A percentile compares a stretch with the other conserved stretches of the same genome.
phyloP scores from a whole-genome alignment of 2,113 vertebrate genomes.

The Verasper variegatus region DNA sequence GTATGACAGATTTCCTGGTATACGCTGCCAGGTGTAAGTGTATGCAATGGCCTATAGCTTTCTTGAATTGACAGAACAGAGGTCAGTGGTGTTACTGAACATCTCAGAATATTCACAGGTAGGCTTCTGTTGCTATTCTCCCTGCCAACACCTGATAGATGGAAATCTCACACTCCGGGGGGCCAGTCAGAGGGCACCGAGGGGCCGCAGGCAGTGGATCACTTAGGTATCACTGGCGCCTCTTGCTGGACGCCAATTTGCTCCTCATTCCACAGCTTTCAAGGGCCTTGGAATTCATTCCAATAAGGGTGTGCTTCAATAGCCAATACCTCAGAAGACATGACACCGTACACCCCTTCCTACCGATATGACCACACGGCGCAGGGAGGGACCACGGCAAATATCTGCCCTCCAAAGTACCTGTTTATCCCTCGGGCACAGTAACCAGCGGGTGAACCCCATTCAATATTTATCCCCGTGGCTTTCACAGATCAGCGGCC shows the following conservation, averaged over 20 bases:
- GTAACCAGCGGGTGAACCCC: conserved; percentile 99
- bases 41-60: conserved; percentile 37
- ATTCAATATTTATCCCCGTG: conserved; percentile 99
- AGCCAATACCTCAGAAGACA: conserved; percentile 67
- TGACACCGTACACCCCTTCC: conserved; percentile 71
- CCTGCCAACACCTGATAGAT: conserved; percentile 86
- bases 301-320: conserved; percentile 69
- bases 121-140: conserved; percentile 71
- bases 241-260: conserved; percentile 74
- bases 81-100: conserved; percentile 69
- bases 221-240: conserved; percentile 75
- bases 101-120: conserved; percentile 74
- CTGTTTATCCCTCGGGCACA: conserved; percentile 93
- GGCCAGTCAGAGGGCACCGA: conserved; percentile 68
- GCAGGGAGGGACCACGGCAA: conserved; percentile 65
- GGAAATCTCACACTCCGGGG: conserved; percentile 90
- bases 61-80: conserved; percentile 56
- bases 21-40: conserved; percentile 36
- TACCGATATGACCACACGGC: conserved; percentile 56
- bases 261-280: conserved; percentile 74
- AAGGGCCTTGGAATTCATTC: conserved; percentile 66
- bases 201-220: conserved; percentile 66
- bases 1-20: neutral
- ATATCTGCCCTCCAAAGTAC: conserved; percentile 87
- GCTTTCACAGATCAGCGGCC: conserved; percentile 99